phyloP scores from a whole-genome alignment of 2,113 vertebrate genomes.

The Calyptomena viridis region DNA sequence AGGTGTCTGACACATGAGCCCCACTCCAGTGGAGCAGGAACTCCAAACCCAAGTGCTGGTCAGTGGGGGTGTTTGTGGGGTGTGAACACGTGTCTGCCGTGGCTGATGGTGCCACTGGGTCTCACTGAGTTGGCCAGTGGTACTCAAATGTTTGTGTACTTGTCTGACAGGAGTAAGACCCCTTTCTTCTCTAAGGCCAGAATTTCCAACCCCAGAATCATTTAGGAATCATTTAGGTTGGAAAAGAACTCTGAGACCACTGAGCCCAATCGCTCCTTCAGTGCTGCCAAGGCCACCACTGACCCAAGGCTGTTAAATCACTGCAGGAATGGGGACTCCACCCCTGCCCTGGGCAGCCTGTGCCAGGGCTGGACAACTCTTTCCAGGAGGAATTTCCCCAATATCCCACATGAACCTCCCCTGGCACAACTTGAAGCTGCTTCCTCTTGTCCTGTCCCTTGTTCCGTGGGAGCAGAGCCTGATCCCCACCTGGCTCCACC shows the following conservation, averaged over 20 bases:
- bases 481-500: background rate
- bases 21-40: background rate
- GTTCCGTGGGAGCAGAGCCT: background rate
- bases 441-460: background rate
- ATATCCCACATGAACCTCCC: background rate
- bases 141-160: background rate
- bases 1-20: background rate
- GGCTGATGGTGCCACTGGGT: background rate
- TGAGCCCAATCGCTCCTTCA: background rate
- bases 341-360: background rate
- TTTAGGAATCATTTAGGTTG: background rate
- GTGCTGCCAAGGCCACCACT: background rate
- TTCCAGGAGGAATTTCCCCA: background rate
- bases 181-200: background rate
- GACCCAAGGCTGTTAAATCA: rapidly evolving
- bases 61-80: background rate
- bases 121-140: background rate
- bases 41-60: background rate
- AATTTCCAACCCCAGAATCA: background rate
- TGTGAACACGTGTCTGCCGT: rapidly evolving
- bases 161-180: background rate
- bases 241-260: background rate
- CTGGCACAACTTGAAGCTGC: background rate
- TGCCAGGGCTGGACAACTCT: background rate
- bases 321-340: background rate